Conservation (phyloP, 1,140 invertebrate genomes). For the Drosophila sulfurigaster region DNA sequence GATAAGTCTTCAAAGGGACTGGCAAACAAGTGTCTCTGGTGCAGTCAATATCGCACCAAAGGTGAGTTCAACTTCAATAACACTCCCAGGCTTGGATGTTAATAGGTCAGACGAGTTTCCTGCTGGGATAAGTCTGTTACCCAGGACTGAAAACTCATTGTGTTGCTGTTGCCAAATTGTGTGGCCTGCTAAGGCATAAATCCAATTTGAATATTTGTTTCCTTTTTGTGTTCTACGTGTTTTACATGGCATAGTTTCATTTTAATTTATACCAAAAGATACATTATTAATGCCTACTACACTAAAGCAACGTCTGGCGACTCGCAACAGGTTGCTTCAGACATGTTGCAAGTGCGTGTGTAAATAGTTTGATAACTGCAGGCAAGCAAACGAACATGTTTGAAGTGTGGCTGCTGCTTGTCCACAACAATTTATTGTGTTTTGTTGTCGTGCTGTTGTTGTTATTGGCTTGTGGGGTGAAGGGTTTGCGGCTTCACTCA, state of each 20-base stretch:
- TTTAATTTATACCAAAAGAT: background rate
- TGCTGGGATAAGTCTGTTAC: constrained; percentile 8
- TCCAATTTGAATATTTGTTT: background rate
- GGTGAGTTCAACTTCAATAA: background rate
- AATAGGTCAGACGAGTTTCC: constrained; percentile 16
- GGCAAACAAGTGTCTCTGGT: constrained; percentile 36
- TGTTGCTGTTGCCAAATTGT: background rate
- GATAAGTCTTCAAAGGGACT: constrained; percentile 22
- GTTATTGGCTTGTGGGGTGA: constrained; percentile 8
- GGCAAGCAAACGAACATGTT: constrained; percentile 25
- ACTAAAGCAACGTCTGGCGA: constrained; percentile 1
- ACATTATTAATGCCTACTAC: background rate
- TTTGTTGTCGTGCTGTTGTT: constrained; percentile 20
- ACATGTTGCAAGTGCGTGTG: constrained; percentile 50
- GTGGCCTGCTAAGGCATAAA: background rate
- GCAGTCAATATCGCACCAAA: constrained; percentile 14
- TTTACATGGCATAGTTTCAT: background rate
- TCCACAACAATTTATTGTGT: constrained; percentile 53
- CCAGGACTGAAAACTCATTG: background rate
- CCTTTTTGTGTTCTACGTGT: background rate
- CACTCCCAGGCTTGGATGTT: constrained; percentile 3
- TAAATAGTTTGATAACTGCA: constrained; percentile 11
- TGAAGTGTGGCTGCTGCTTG: constrained; percentile 36
- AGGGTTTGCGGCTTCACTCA: constrained; percentile 53
- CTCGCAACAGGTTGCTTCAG: constrained; percentile 44